Conservation (phyloP, 2,888 invertebrate species). For the Lacanobia wlatinum region DNA sequence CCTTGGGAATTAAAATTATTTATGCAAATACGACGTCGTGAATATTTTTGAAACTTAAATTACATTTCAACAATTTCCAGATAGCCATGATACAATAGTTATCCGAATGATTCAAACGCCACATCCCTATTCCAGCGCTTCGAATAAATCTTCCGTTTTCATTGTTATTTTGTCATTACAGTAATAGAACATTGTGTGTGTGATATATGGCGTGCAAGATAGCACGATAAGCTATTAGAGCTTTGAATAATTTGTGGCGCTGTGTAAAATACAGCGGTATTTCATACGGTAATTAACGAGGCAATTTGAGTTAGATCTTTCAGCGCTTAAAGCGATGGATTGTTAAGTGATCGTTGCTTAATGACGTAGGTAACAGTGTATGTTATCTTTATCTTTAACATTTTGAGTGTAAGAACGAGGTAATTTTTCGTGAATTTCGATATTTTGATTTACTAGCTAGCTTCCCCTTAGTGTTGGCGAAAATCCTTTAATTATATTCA, state of each 20-base stretch:
- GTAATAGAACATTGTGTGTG: slow-evolving; percentile 75
- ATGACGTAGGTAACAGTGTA: slow-evolving; percentile 6
- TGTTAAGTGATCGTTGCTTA: slow-evolving; percentile 21
- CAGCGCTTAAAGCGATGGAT: slow-evolving; percentile 39
- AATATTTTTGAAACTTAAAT: not conserved
- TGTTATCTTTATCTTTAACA: slow-evolving; percentile 11
- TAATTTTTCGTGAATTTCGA: slow-evolving; percentile 13
- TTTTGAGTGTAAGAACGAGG: slow-evolving; percentile 13
- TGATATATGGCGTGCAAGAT: slow-evolving; percentile 61
- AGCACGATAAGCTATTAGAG: slow-evolving; percentile 67
- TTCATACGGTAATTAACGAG: slow-evolving; percentile 62
- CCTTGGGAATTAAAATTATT: not conserved
- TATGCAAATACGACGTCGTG: too few species aligned
- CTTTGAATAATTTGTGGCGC: slow-evolving; percentile 61
- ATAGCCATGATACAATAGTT: slow-evolving; percentile 25
- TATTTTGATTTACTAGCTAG: not conserved
- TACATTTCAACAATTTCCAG: not conserved
- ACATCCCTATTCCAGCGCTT: slow-evolving; percentile 45
- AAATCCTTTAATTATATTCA: not conserved
- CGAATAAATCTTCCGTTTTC: slow-evolving; percentile 72
- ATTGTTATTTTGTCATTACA: slow-evolving; percentile 79
- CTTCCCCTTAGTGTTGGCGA: not conserved
- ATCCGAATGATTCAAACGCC: slow-evolving; percentile 19
- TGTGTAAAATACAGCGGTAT: slow-evolving; percentile 55
- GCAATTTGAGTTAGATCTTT: slow-evolving; percentile 55